Base-by-base conservation (phyloP, 2,797 vertebrate species). In the Setipinna tenuifilis region DNA sequence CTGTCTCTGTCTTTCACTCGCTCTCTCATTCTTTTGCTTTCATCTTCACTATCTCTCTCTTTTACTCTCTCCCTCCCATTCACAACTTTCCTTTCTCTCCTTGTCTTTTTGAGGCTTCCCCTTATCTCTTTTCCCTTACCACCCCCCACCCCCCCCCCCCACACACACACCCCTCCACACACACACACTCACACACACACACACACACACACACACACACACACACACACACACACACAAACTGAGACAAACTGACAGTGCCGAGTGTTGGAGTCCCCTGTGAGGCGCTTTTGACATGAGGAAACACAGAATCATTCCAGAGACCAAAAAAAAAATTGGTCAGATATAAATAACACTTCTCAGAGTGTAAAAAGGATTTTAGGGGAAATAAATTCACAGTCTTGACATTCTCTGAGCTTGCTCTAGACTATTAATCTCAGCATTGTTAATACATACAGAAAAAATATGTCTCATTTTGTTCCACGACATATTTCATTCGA, bases 171-270 rank as follows among this genome's bases (percentile, higher is more conserved):
- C 3, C 46, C 58, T 5, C 31, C 35, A 41, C 11, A 57, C 12
- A 44, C 58, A 81, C 41, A 81, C 28, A 83, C 23, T 35, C 25
- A 78, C 71, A 35, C 71, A 78, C 25, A 78, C 71, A 35, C 25
- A 78, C 71, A 78, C 71, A 78, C 25, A 78, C 71, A 78, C 71
- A 78, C 71, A 78, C 25, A 78, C 71, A 80, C 71, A 80, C 7
- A 83, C 58, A 65, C 82, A 62, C 35, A 19, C 54, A 85, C 19
- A 83, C 28, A 83, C 81, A 35, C 31, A 6, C 4, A 58, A 28
- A 14, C 6, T 6, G 19, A 10, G 41, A 65, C 58, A 17, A 25
- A 50, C 57, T 7, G 31, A 71, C 25, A 71, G 12, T 11, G 4
- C 14, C 28, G 11, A 71, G 68, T 71, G 28, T 16, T 71, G 68